A percentile compares a stretch with the other conserved stretches of the same genome.
phyloP scores from a whole-genome alignment of 2,797 vertebrate genomes.

The Lates japonicus region DNA sequence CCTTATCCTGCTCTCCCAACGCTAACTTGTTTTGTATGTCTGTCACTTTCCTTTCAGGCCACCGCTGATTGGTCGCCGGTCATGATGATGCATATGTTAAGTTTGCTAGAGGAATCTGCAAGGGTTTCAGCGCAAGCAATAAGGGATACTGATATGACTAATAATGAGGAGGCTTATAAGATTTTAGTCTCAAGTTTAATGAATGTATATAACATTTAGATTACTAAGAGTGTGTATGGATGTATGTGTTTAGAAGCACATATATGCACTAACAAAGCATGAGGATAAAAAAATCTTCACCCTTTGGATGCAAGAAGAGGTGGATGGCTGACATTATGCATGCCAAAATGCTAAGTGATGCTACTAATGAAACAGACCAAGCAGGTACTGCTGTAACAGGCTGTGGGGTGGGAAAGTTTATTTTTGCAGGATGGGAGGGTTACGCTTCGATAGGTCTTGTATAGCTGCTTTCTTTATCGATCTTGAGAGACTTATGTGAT shows the following conservation, averaged over 20 bases:
- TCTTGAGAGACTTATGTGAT: constrained; percentile 74
- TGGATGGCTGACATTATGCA: constrained; percentile 82
- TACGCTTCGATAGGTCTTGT: constrained; percentile 76
- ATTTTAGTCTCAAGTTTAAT: constrained; percentile 79
- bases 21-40: constrained; percentile 41
- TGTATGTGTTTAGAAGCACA: constrained; percentile 81
- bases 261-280: constrained; percentile 86
- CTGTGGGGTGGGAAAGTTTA: constrained; percentile 74
- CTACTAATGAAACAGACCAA: constrained; percentile 81
- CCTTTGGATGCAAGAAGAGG: constrained; percentile 78
- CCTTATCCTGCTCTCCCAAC: constrained; percentile 22
- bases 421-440: constrained; percentile 80
- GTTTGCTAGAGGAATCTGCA: constrained; percentile 83
- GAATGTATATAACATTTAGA: constrained; percentile 81
- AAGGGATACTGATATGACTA: constrained; percentile 80
- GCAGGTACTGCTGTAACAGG: constrained; percentile 84
- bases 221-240: constrained; percentile 72
- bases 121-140: constrained; percentile 87
- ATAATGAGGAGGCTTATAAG: constrained; percentile 76
- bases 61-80: constrained; percentile 63
- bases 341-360: constrained; percentile 83
- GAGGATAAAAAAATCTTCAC: constrained; percentile 77
- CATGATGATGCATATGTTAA: constrained; percentile 82
- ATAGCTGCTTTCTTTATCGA: constrained; percentile 81
- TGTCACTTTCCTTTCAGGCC: constrained; percentile 44